Percentiles rank a stretch among this genome's conserved stretches.
phyloP scores from a whole-genome alignment of 2,797 vertebrate genomes.

The Gastrophryne carolinensis region DNA sequence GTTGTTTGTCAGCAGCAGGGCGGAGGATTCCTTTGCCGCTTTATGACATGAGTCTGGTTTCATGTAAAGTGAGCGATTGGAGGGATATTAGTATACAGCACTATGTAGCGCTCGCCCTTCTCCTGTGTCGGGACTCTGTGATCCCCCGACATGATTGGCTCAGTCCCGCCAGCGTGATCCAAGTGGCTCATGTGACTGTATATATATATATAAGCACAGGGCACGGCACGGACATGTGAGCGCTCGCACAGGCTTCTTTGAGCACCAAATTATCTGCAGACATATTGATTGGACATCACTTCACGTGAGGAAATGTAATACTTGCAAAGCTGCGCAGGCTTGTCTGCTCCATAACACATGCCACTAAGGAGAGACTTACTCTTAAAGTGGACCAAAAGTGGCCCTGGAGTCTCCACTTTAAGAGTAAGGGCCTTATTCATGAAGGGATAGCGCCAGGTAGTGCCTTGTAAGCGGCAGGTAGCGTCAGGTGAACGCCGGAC shows the following conservation, averaged over 20 bases:
- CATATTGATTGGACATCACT: not conserved
- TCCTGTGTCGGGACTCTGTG: constrained; percentile 2
- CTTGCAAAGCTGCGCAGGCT: not conserved
- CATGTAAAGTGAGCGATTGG: constrained; percentile 2
- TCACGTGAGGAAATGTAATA: not conserved
- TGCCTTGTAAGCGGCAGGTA: no score
- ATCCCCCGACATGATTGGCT: constrained; percentile 9
- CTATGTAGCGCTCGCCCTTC: constrained; percentile 10
- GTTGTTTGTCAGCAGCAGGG: not conserved
- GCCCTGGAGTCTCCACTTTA: no score
- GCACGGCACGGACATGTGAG: constrained; percentile 1
- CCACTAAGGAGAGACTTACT: no score
- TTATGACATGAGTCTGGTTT: not conserved
- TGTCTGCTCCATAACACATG: no score
- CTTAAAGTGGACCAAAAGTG: no score
- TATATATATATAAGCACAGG: constrained; percentile 24
- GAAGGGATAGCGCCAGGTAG: no score
- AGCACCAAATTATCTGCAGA: not conserved
- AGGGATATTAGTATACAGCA: constrained; percentile 21
- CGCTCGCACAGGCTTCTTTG: not conserved
- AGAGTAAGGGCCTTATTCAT: no score
- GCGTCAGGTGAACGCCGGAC: no score
- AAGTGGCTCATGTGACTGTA: constrained; percentile 18
- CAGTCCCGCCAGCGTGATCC: not conserved
- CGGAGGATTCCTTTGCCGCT: not conserved